A percentile compares a stretch with the other conserved stretches of the same genome.
These are phyloP conservation scores for Eristalis pertinax DNA, from an alignment of 2,888 invertebrate species.

Conservation along the genomic window DNA sequence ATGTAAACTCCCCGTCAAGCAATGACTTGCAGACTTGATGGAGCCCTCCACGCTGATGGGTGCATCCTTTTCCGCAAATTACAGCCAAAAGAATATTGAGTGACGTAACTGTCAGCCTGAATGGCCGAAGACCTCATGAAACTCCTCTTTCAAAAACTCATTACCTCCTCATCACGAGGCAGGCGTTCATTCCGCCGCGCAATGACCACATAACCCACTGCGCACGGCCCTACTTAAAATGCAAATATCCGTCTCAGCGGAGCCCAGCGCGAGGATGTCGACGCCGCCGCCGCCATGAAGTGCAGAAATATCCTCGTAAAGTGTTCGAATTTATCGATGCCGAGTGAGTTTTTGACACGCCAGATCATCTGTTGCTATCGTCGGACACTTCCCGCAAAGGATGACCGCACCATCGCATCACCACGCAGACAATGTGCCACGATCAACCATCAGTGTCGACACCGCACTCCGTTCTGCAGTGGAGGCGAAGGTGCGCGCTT, in stretches of 20 bases:
- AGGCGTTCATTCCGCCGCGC: neutral
- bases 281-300: conserved; percentile 19
- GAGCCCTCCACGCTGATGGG: neutral
- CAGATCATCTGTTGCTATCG: conserved; percentile 65
- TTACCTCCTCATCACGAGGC: conserved; percentile 2
- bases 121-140: neutral
- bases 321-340: conserved; percentile 53
- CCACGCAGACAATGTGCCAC: neutral
- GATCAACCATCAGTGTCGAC: neutral
- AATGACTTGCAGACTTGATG: neutral
- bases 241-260: conserved; percentile 55
- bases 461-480: neutral
- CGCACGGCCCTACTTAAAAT: conserved; percentile 35
- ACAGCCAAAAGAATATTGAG: neutral
- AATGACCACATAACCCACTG: conserved; percentile 37
- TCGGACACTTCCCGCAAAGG: conserved; percentile 51
- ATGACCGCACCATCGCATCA: conserved; percentile 39
- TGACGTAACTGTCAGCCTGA: neutral
- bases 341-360: conserved; percentile 66
- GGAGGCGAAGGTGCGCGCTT: conserved; percentile 62
- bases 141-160: conserved; percentile 17
- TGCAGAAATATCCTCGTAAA: conserved; percentile 55
- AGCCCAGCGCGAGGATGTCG: conserved; percentile 47
- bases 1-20: too few relatives aligned
- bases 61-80: neutral